phyloP scores from a whole-genome alignment of 2,888 invertebrate genomes.

The Agrotis exclamationis region DNA sequence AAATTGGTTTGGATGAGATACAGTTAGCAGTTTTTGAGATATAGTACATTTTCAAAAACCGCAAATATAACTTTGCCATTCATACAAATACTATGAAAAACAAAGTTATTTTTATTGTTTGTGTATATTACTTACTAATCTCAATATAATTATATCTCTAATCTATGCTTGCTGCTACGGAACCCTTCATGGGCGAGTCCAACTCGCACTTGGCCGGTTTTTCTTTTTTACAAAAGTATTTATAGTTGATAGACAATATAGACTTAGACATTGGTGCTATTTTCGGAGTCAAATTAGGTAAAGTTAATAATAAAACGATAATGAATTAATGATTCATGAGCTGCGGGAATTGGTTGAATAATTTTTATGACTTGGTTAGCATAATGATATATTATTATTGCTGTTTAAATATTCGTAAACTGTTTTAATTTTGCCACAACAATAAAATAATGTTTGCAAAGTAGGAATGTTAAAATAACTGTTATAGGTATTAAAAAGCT shows the following conservation, averaged over 20 bases:
- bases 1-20: no score
- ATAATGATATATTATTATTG: neutral
- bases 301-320: neutral
- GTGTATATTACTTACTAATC: no score
- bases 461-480: conserved; percentile 30
- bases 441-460: neutral
- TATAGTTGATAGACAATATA: conserved; percentile 5
- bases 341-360: neutral
- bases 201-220: no score
- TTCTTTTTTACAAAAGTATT: conserved; percentile 13
- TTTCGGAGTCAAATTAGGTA: conserved; percentile 4
- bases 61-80: no score
- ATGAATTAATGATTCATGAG: conserved; percentile 1
- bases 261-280: conserved; percentile 11
- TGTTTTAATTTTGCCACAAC: neutral
- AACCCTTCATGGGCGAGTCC: no score
- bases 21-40: no score
- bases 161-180: no score
- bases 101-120: no score
- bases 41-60: no score
- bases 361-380: conserved; percentile 4
- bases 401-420: conserved; percentile 14
- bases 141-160: no score
- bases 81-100: no score
- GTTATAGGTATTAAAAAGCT: conserved; percentile 1